Evolutionary conservation across 2,888 invertebrate genomes (phyloP).

Genomic region (Eristalinus sepulchralis): DNA sequence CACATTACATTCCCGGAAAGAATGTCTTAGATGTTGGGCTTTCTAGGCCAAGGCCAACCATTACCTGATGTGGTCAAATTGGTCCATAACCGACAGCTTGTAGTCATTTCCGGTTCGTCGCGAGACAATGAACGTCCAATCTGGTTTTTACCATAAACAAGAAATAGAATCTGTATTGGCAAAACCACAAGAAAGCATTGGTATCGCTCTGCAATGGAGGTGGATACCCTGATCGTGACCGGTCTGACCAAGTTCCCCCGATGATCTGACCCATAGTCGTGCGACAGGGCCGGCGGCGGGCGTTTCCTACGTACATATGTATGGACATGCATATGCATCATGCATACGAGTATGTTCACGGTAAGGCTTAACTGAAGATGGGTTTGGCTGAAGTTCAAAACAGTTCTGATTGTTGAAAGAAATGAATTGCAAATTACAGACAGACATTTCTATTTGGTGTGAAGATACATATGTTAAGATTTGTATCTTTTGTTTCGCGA

Average conservation of each 20-base stretch:
- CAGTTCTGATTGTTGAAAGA: background rate
- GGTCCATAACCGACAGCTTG: background rate
- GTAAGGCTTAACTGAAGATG: background rate
- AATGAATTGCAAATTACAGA: background rate
- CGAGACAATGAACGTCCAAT: background rate
- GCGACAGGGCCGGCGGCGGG: background rate
- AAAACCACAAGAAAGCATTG: background rate
- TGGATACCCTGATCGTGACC: conserved; percentile 39
- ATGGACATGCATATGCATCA: background rate
- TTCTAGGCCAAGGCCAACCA: conserved; percentile 31
- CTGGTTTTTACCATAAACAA: conserved; percentile 28
- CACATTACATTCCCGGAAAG: conserved; percentile 11
- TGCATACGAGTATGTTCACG: background rate
- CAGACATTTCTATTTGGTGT: background rate
- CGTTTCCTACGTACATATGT: background rate
- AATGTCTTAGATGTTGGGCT: background rate
- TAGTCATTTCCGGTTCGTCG: conserved; percentile 17
- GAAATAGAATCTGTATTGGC: background rate
- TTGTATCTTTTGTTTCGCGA: background rate
- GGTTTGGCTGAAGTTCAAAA: conserved; percentile 19
- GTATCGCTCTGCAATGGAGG: background rate
- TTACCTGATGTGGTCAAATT: background rate
- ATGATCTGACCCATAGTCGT: background rate
- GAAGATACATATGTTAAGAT: background rate
- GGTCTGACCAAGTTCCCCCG: conserved; percentile 15